phyloP scores from a whole-genome alignment of 2,113 vertebrate genomes.

The Abramis brama region DNA sequence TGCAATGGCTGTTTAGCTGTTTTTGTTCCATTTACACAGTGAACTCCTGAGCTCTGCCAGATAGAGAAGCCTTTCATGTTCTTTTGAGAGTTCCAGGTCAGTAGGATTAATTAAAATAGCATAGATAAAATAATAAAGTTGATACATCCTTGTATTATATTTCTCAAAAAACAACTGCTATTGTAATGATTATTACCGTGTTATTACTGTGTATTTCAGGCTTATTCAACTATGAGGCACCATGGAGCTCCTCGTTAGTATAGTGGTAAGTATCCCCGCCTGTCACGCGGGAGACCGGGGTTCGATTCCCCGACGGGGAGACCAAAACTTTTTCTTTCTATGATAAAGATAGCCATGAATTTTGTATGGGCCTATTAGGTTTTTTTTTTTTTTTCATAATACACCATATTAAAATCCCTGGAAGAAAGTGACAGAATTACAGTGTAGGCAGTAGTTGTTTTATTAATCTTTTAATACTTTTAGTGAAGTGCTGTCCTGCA shows the following conservation, averaged over 20 bases:
- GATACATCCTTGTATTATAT: not conserved
- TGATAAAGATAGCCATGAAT: not conserved
- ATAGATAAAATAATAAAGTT: not conserved
- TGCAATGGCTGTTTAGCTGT: not conserved
- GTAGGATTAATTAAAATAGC: not conserved
- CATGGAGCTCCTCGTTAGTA: slow-evolving; percentile 11
- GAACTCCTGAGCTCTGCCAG: not conserved
- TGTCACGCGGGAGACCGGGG: slow-evolving; percentile 26
- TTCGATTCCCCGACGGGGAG: slow-evolving; percentile 27
- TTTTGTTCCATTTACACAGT: not conserved
- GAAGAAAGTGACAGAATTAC: not conserved
- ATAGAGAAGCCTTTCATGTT: not conserved
- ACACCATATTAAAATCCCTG: not conserved
- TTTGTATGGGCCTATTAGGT: not conserved
- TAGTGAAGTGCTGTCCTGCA: not conserved
- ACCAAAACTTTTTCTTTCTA: not conserved
- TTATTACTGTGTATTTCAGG: not conserved
- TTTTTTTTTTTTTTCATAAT: not conserved
- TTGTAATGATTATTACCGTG: not conserved
- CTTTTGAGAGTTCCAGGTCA: not conserved
- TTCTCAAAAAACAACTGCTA: not conserved
- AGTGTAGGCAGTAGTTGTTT: slow-evolving; percentile 7
- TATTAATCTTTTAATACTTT: slow-evolving; percentile 1
- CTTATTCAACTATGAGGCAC: accelerated
- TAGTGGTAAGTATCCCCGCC: slow-evolving; percentile 31